Evolutionary conservation across 2,113 vertebrate genomes (phyloP).

Genomic region (Spea multiplicata): DNA sequence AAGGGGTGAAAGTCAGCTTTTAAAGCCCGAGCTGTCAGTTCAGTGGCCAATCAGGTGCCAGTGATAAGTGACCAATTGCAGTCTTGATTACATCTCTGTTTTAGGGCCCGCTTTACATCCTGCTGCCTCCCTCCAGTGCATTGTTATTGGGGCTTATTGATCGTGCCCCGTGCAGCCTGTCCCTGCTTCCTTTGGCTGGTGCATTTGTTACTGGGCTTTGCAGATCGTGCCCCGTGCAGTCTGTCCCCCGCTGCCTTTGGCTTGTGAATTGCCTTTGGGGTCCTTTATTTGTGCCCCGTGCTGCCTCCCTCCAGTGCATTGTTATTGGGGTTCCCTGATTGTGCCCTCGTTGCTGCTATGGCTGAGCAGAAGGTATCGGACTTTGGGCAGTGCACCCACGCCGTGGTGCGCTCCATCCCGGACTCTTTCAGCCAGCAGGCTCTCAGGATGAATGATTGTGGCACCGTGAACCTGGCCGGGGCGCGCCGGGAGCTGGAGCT

Average conservation of each 20-base stretch:
- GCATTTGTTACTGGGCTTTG: not conserved
- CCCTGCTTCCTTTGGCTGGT: too few relatives aligned
- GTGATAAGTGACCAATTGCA: constrained; percentile 28
- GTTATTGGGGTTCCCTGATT: not conserved
- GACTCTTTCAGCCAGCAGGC: constrained; percentile 75
- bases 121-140: not conserved
- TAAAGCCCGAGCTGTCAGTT: too few relatives aligned
- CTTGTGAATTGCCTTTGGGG: too few relatives aligned
- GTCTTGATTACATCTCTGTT: constrained; percentile 15
- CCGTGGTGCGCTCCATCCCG: constrained; percentile 82
- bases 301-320: not conserved
- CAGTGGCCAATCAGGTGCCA: constrained; percentile 21
- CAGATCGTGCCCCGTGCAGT: not conserved
- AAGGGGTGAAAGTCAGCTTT: too few relatives aligned
- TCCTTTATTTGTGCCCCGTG: too few relatives aligned
- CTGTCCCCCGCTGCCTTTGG: too few relatives aligned
- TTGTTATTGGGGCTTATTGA: not conserved
- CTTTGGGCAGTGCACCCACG: constrained; percentile 85
- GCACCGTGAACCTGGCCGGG: constrained; percentile 72
- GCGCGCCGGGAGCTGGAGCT: constrained; percentile 73
- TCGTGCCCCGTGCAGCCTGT: not conserved
- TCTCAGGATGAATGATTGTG: constrained; percentile 63
- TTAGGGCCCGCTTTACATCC: constrained; percentile 3
- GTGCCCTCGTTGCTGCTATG: constrained; percentile 57
- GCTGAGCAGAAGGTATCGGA: constrained; percentile 64